Percentiles rank a stretch among this genome's conserved stretches.
These are phyloP conservation scores for Syngnathus rostellatus DNA, from an alignment of 2,797 vertebrate genomes.

Conservation along the genomic window DNA sequence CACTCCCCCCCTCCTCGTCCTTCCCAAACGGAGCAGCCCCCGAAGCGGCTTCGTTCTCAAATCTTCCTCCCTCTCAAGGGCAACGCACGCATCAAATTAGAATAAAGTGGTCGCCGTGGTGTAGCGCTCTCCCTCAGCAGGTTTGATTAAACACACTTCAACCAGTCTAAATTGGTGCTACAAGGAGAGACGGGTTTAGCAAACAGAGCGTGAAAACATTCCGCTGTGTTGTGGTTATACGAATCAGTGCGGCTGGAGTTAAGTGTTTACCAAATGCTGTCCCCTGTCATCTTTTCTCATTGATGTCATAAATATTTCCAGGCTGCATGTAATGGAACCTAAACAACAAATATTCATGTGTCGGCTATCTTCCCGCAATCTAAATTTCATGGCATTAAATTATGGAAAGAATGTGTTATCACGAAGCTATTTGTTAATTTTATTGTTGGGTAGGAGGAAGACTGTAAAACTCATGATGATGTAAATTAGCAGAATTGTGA, in stretches of 20 bases:
- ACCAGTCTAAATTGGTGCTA: constrained; percentile 4
- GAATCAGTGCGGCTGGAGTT: background rate
- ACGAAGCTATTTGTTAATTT: too few species aligned
- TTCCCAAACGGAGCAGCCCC: constrained; percentile 30
- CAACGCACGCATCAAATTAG: constrained; percentile 12
- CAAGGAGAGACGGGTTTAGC: background rate
- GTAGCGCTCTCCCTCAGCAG: constrained; percentile 7
- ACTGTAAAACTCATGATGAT: too few species aligned
- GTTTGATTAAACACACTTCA: constrained; percentile 13
- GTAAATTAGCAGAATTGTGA: too few species aligned
- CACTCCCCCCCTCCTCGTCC: constrained; percentile 21
- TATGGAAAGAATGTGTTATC: background rate
- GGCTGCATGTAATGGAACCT: background rate
- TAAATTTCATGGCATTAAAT: background rate
- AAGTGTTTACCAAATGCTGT: background rate
- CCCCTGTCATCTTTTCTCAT: background rate
- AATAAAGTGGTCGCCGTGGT: constrained; percentile 6
- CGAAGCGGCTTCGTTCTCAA: constrained; percentile 44
- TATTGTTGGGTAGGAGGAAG: too few species aligned
- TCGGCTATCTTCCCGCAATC: background rate
- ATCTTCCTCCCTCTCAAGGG: constrained; percentile 25
- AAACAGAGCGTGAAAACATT: background rate
- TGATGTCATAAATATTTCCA: background rate
- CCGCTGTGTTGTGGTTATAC: background rate
- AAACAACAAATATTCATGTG: background rate